A percentile compares a stretch with the other conserved stretches of the same genome.
These are phyloP conservation scores for Telmatherina bonti DNA, from an alignment of 2,797 vertebrate species.

Conservation along the genomic window DNA sequence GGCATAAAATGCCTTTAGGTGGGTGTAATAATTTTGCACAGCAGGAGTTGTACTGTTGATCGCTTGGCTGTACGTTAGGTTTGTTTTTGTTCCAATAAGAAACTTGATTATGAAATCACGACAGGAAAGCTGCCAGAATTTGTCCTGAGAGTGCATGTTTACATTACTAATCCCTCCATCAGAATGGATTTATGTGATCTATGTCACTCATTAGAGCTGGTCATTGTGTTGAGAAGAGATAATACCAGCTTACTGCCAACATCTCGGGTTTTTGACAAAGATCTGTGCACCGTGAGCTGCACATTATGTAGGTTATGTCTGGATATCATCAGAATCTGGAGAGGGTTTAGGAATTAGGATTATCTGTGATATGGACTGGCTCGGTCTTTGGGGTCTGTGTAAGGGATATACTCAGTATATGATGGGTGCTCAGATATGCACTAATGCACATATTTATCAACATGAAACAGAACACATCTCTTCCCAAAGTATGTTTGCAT, in stretches of 20 bases:
- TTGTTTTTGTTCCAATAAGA: no score
- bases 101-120: not conserved
- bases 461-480: not conserved
- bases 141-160: conserved; percentile 49
- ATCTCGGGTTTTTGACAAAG: conserved; percentile 52
- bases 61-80: no score
- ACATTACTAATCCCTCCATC: conserved; percentile 60
- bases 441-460: not conserved
- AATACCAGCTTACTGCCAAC: conserved; percentile 66
- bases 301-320: conserved; percentile 66
- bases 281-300: conserved; percentile 39
- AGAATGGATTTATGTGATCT: conserved; percentile 58
- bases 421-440: not conserved
- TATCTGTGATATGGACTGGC: conserved; percentile 44
- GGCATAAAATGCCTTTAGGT: no score
- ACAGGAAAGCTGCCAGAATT: conserved; percentile 10
- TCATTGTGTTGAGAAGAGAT: conserved; percentile 51
- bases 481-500: conserved; percentile 5
- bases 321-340: conserved; percentile 55
- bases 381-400: conserved; percentile 20
- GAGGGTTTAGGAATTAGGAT: conserved; percentile 59
- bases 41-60: no score
- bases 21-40: no score
- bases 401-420: conserved; percentile 19
- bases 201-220: conserved; percentile 58